A percentile compares a stretch with the other conserved stretches of the same genome.
Evolutionary conservation across 2,888 invertebrate genomes (phyloP).

Genomic region (Pandemis heparana): DNA sequence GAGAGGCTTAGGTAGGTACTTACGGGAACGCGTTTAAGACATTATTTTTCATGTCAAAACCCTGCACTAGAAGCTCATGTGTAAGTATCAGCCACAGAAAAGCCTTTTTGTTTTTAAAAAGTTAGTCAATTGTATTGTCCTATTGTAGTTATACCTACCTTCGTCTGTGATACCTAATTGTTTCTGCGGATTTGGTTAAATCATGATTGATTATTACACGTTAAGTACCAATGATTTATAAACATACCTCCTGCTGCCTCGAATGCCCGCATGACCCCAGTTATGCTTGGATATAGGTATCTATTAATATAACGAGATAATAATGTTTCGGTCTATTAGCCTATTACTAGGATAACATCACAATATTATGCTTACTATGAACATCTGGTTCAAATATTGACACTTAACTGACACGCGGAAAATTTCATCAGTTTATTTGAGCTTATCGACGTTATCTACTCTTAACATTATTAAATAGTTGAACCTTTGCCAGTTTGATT

Average conservation of each 20-base stretch:
- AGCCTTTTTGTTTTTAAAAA: too few species aligned
- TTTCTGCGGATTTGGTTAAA: too few species aligned
- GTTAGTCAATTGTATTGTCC: too few species aligned
- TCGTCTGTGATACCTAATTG: too few species aligned
- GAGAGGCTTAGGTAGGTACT: too few species aligned
- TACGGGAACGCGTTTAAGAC: too few species aligned
- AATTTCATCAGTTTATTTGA: slow-evolving; percentile 18
- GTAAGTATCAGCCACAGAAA: too few species aligned
- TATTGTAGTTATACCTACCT: too few species aligned
- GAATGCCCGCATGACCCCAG: slow-evolving; percentile 15
- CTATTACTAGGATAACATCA: slow-evolving; percentile 11
- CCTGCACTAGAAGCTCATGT: too few species aligned
- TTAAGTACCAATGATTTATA: not conserved
- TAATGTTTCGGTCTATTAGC: not conserved
- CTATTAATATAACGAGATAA: slow-evolving; percentile 3
- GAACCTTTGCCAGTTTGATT: slow-evolving; percentile 13
- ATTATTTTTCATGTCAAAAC: too few species aligned
- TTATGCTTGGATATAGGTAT: slow-evolving; percentile 16
- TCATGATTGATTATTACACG: too few species aligned
- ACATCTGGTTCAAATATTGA: slow-evolving; percentile 21
- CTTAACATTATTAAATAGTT: slow-evolving; percentile 19
- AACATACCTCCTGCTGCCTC: slow-evolving; percentile 26
- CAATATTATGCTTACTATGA: slow-evolving; percentile 16
- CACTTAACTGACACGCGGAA: slow-evolving; percentile 14
- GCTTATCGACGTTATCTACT: slow-evolving; percentile 30